Base-by-base conservation (phyloP, 2,888 invertebrate genomes). In the Orthosia gracilis region DNA sequence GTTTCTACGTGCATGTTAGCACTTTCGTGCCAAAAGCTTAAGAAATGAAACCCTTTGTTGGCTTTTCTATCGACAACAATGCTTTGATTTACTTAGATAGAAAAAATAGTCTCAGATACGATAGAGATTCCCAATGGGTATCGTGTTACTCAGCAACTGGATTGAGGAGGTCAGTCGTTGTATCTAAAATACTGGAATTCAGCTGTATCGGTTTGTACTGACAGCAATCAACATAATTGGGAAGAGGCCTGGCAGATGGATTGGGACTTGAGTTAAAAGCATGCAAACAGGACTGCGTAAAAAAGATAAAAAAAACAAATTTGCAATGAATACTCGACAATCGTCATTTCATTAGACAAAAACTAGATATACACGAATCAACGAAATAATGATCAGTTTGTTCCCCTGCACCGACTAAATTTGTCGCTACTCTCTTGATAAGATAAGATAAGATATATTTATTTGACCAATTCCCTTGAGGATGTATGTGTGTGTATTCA, bases 341-440 rank as follows among this genome's bases (percentile, higher is more conserved):
- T 63, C 23, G 50, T 58, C 13, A 59, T 64, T 64, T 50, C 47
- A 21, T 47, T 62, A 70, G 45, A 55, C 47, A 58, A 57, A 55
- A 80, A 61, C 50, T 26, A 57, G 58, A 70, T 31, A 49, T 55
- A 49, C 40, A 9, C 40, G 9, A 13, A 57, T 26, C 23, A 55
- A 45, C 17, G 15, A 68, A 75, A 55, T 3, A 70, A 31, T 4
- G 1, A 52, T 64, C 58, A 31, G 23, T 49, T 67, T 47, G 17
- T 50, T 15, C 18, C 26, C 21, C 18, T 18, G 52, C 54, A 4
- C 5, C 50, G 26, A 54, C 59, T 23, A 23, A 64, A 62, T 49
- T 71, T 65, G 52, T 47, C 17, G 78, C 66, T 71, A 23, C 70
- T 68, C 58, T 31, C 62, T 75, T 62, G n/a, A n/a, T n/a, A n/a